These are phyloP conservation scores for Eurois occulta DNA, from an alignment of 2,888 invertebrate species.

Conservation along the genomic window DNA sequence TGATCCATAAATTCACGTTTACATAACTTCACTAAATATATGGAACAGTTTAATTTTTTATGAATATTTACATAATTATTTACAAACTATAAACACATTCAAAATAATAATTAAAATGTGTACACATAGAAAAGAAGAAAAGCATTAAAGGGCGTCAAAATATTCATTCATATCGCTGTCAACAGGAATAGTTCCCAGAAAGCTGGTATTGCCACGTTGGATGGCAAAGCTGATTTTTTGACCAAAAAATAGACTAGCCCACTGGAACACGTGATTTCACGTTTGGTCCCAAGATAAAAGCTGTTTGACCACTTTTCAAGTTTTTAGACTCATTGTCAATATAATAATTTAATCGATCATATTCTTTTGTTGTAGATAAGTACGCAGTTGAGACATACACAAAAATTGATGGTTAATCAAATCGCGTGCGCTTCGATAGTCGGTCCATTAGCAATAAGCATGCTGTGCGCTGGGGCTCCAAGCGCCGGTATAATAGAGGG, in stretches of 20 bases:
- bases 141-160: not conserved
- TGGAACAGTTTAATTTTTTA: not conserved
- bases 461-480: constrained; percentile 12
- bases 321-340: not conserved
- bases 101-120: too few species aligned
- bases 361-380: constrained; percentile 19
- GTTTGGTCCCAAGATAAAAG: not conserved
- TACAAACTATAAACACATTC: not conserved
- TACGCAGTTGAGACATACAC: constrained; percentile 7
- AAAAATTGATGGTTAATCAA: not conserved
- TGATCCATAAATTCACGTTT: not conserved
- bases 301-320: not conserved
- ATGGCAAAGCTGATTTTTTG: not conserved
- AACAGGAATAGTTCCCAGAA: not conserved
- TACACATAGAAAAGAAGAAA: too few species aligned
- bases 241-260: not conserved
- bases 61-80: not conserved
- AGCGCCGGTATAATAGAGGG: not conserved
- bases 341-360: not conserved
- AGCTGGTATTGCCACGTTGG: not conserved
- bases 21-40: not conserved
- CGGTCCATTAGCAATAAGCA: not conserved
- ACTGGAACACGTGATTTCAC: not conserved
- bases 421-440: not conserved
- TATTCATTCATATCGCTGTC: not conserved